These are phyloP conservation scores for Thomomys bottae DNA, from an alignment of 2,113 vertebrate genomes.

Conservation along the genomic window DNA sequence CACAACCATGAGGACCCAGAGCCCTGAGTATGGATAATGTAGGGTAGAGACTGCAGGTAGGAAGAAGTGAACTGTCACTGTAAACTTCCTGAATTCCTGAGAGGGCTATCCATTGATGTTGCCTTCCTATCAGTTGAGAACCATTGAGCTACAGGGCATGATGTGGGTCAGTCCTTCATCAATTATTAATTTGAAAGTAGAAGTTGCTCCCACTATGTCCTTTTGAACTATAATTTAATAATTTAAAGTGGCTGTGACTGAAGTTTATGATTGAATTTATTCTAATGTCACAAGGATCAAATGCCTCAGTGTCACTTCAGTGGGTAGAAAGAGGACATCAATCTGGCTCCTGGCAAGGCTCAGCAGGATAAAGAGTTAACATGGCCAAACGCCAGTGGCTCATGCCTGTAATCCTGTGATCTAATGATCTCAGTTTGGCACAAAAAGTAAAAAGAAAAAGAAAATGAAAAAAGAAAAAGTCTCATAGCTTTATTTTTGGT, in stretches of 20 bases:
- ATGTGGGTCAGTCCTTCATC: not conserved
- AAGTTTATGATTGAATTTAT: not conserved
- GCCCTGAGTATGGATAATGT: not conserved
- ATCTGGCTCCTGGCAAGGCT: accelerated
- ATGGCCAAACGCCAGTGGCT: too few species aligned
- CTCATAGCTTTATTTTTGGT: too few species aligned
- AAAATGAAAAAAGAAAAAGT: too few species aligned
- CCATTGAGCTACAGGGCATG: not conserved
- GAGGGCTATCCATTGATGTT: not conserved
- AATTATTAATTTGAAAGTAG: not conserved
- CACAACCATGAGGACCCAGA: not conserved
- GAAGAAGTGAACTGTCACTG: too few species aligned
- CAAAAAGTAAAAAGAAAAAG: too few species aligned
- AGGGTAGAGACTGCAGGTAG: accelerated
- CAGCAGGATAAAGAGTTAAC: not conserved
- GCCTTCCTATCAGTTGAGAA: not conserved
- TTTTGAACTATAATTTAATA: not conserved
- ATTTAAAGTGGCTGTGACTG: not conserved
- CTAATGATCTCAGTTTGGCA: too few species aligned
- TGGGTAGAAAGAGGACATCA: not conserved
- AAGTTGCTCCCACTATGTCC: not conserved
- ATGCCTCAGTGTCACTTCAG: not conserved
- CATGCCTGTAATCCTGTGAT: not conserved
- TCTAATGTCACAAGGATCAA: not conserved
- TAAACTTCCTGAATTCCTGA: too few species aligned